Evolutionary conservation across 2,888 invertebrate species (phyloP), one percentile per base, ranked within the genome.

Genomic region (Melanophora roralis): DNA sequence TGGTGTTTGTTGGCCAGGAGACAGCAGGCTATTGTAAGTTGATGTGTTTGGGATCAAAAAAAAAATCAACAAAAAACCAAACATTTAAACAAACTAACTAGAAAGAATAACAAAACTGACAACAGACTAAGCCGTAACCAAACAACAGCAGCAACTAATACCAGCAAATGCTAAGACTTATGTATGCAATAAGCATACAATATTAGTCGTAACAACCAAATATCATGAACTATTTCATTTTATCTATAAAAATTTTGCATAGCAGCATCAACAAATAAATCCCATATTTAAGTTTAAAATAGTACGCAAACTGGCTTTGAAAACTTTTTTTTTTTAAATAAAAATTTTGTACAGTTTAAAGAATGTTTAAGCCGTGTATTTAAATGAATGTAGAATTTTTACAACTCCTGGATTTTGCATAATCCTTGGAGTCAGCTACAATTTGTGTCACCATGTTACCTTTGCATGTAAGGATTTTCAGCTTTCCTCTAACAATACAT

Each of bases 101-200:
- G 2, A 51, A 32, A 36, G 57, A 64, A n/a, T 27, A 64, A 57
- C 38, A 34, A 34, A 51, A 68, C 40, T 27, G 34, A 57, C 19
- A 67, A 12, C 69, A 65, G 14, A 38, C 21, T 8, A 21, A 60
- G 32, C 36, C 21, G 9, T 34, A 57, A 49, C 49, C 64, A 32
- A n/a, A 78, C 14, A 73, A 43, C 34, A 71, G 75, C 60, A 21
- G 40, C 36, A 55, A 38, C 57, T 40, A 49, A 16, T 12, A 40
- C 59, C 34, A 47, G 4, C 36, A 62, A 60, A 53, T 64, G 62
- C 65, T 67, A 55, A 76, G 69, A 71, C 69, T 76, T 69, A 23
- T 69, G 76, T 68, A 68, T 80, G 80, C 76, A 76, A 76, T 64
- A 68, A 80, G 80, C 80, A 80, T 80, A 80, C 45, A 76, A 80